These are phyloP conservation scores for Pachyrhynchus sulphureomaculatus DNA, from an alignment of 1,140 invertebrate species.

Conservation along the genomic window DNA sequence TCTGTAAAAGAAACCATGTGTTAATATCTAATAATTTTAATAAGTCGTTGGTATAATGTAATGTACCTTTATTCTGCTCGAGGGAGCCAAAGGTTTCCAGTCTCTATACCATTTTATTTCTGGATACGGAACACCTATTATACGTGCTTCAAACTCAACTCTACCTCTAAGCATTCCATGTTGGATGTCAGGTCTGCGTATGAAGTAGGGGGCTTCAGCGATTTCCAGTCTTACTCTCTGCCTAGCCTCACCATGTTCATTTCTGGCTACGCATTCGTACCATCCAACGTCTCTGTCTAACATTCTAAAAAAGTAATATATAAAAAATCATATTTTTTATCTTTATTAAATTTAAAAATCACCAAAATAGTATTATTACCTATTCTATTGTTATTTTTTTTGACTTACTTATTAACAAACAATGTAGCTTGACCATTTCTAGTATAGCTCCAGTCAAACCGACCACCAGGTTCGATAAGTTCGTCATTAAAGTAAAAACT, in stretches of 20 bases:
- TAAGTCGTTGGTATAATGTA: background rate
- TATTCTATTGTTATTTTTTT: background rate
- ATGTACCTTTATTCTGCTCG: constrained; percentile 74
- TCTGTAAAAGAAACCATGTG: constrained; percentile 55
- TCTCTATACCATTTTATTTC: constrained; percentile 98
- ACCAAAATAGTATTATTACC: background rate
- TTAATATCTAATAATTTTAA: background rate
- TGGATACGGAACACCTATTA: constrained; percentile 88
- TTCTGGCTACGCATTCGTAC: constrained; percentile 90
- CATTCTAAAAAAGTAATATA: constrained; percentile 65
- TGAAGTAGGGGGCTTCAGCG: constrained; percentile 90
- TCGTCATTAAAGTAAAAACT: constrained; percentile 84
- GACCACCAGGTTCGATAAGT: constrained; percentile 75
- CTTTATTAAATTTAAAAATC: no score
- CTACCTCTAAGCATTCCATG: constrained; percentile 72
- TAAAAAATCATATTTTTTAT: no score
- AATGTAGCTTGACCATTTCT: constrained; percentile 86
- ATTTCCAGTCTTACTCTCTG: constrained; percentile 83
- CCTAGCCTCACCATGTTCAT: constrained; percentile 87
- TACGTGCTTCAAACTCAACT: constrained; percentile 78
- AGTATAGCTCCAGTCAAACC: constrained; percentile 83
- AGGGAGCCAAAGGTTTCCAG: constrained; percentile 84
- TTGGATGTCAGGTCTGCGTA: constrained; percentile 80
- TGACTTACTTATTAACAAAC: constrained; percentile 77
- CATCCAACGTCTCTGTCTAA: constrained; percentile 86